These are phyloP conservation scores for Bathynomus jamesi DNA, from an alignment of 1,140 invertebrate species.

Conservation along the genomic window DNA sequence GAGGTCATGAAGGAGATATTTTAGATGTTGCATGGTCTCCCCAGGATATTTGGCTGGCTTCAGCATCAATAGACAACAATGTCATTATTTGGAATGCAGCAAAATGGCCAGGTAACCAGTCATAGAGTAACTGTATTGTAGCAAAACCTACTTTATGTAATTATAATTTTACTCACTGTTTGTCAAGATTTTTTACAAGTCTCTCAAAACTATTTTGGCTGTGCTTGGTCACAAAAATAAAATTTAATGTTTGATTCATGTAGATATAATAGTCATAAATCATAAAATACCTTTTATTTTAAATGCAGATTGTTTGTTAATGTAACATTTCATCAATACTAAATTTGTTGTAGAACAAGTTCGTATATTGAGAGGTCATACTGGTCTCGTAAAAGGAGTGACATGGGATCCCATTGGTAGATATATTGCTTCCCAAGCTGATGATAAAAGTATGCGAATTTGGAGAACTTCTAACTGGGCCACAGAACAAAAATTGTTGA, in stretches of 20 bases:
- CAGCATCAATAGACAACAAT: conserved; percentile 91
- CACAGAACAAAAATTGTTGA: conserved; percentile 74
- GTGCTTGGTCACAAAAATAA: no score
- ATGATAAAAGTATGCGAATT: conserved; percentile 86
- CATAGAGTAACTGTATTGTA: background rate
- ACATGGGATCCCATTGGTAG: conserved; percentile 98
- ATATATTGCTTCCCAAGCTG: conserved; percentile 91
- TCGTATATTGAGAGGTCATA: conserved; percentile 62
- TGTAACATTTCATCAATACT: no score
- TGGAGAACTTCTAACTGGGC: conserved; percentile 94
- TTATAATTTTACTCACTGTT: no score
- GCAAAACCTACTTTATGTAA: no score
- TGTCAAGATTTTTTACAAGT: no score
- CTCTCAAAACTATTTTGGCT: background rate
- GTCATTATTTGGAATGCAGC: conserved; percentile 93
- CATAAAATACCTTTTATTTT: no score
- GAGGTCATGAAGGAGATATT: conserved; percentile 84
- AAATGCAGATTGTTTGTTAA: no score
- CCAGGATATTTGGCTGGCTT: conserved; percentile 82
- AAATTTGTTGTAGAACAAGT: no score
- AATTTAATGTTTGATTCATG: no score
- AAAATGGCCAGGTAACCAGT: conserved; percentile 62
- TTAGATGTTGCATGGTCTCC: conserved; percentile 94
- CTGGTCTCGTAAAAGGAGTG: conserved; percentile 89
- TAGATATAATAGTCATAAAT: no score